Conservation (phyloP, 2,888 invertebrate genomes). For the Lucinisca nassula region DNA sequence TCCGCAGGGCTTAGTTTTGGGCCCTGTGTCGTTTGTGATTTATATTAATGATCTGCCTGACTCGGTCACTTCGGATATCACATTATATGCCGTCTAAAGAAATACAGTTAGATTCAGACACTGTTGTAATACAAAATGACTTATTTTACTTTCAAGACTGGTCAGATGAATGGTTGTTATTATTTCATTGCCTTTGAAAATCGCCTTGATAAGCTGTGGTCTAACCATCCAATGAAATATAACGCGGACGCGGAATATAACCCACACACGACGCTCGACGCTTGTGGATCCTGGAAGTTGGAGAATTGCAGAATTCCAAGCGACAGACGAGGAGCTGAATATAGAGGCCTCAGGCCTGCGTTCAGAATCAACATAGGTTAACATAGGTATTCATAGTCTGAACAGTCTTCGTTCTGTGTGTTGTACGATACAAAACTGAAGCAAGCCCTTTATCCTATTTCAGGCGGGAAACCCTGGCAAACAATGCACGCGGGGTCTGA, state of each 20-base stretch:
- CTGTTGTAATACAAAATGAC: background rate
- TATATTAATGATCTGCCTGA: background rate
- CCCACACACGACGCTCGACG: background rate
- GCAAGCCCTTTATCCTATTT: no score
- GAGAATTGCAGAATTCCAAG: background rate
- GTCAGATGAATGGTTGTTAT: slow-evolving; percentile 2
- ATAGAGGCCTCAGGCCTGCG: slow-evolving; percentile 9
- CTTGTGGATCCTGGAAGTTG: no score
- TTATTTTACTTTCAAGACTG: background rate
- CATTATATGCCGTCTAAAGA: background rate
- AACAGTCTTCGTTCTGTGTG: no score
- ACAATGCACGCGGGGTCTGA: no score
- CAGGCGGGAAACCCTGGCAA: no score
- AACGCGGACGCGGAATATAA: background rate
- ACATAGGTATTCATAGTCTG: background rate
- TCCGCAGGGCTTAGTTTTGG: background rate
- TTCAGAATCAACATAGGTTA: slow-evolving; percentile 9
- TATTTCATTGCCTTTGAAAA: background rate
- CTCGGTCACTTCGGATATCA: background rate
- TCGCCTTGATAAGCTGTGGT: slow-evolving; percentile 1
- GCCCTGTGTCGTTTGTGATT: background rate
- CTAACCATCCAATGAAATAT: background rate
- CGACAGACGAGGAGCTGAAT: slow-evolving; percentile 2
- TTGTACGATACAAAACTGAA: no score
- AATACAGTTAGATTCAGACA: background rate